These are phyloP conservation scores for Falco columbarius DNA, from an alignment of 2,797 vertebrate species.

Conservation along the genomic window DNA sequence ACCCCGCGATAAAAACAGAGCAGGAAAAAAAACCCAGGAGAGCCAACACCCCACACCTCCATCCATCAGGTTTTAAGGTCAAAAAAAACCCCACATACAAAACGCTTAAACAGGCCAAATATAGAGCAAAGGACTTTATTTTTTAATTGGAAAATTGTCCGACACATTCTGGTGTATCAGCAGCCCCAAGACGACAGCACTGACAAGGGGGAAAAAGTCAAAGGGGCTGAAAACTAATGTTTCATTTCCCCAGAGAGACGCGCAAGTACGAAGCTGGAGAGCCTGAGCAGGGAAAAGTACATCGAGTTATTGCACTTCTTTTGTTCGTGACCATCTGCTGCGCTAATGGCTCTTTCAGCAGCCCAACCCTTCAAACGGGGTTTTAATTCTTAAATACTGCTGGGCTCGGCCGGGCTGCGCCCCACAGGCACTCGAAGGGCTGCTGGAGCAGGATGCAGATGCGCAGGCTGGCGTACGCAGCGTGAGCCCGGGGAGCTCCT, in stretches of 20 bases:
- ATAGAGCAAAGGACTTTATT: too few relatives aligned
- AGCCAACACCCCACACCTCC: neutral
- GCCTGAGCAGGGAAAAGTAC: neutral
- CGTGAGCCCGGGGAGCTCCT: neutral
- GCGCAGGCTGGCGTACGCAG: rapidly evolving
- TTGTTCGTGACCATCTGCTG: constrained; percentile 10
- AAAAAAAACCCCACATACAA: rapidly evolving
- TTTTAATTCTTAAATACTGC: neutral
- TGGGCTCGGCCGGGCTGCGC: neutral
- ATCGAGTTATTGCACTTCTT: neutral
- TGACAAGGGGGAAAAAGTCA: neutral
- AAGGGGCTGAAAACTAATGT: neutral
- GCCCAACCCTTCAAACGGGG: neutral
- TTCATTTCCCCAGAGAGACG: neutral
- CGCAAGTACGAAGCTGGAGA: neutral
- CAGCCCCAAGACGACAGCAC: neutral
- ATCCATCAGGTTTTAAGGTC: neutral
- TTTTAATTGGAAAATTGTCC: neutral
- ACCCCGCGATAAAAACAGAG: rapidly evolving
- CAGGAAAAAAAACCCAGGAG: neutral
- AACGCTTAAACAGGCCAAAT: neutral
- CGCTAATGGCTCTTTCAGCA: neutral
- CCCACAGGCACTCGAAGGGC: neutral
- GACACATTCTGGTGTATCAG: neutral
- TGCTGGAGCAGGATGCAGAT: rapidly evolving